Base-by-base conservation (phyloP, 2,797 vertebrate species). In the Squalus acanthias region DNA sequence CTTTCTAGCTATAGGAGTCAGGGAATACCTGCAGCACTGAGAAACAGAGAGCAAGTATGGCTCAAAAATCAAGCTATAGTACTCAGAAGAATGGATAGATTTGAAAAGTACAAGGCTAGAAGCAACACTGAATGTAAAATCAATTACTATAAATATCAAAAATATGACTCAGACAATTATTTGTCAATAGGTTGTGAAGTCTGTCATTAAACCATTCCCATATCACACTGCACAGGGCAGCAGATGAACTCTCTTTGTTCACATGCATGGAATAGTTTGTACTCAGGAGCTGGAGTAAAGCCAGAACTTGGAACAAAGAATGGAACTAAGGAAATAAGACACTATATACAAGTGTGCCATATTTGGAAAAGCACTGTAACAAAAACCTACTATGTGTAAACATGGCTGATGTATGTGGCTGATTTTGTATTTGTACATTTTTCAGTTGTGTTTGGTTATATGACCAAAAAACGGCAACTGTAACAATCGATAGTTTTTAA, bases 311-410 rank as follows among this genome's bases (percentile, higher is more conserved):
- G 65, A 69, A 93, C 91, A 93, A 93, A 67, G 91, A 69, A 6
- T 67, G 46, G 82, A 69, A 46, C 91, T 67, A 12, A 93, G 91
- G 91, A 93, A 93, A 69, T 46, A 93, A 93, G 65, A 46, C n/a
- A 67, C n/a, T 69, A 46, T 93, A 69, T 46, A 93, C 65, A 63
- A 91, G 24, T 46, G 65, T 69, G n/a, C 65, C 91, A 69, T 93
- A 69, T 93, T 69, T 46, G n/a, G 91, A 46, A 12, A 63, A 46
- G n/a, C 60, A 24, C 63, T 67, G n/a, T 39, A 39, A 67, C 89
- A n/a, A 67, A 93, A 93, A 24, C 63, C 7, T 93, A 39, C 89
- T 39, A 69, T 93, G 63, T 69, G 69, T 69, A 93, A 69, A 93
- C n/a, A 69, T 69, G 63, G 65, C 39, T 39, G 39, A 39, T 39